Base-by-base conservation (phyloP, 2,888 invertebrate species). In the Prenolepis imparis region DNA sequence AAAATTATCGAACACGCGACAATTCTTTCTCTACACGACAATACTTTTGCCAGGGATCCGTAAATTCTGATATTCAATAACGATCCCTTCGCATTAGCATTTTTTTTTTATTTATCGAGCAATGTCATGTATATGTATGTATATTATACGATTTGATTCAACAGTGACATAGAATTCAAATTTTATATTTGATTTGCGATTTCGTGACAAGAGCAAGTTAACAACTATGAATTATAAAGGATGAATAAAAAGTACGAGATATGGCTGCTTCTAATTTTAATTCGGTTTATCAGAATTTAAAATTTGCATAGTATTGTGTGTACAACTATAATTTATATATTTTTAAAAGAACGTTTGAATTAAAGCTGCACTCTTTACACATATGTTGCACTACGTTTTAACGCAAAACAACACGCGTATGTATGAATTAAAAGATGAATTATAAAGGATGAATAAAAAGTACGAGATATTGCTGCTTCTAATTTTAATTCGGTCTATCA, bases 1-100 rank as follows among this genome's bases (percentile, higher is more conserved):
- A 55, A 59, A 83, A 88, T 86, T 85, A 82, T 82, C 82, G 64
- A 28, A 28, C 83, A 84, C 83, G 82, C 57, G 61, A 87, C 64
- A 74, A 66, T 66, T 81, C 59, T 88, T 82, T 74, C 36, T 57
- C 28, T 55, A 15, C 32, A 8, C 36, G 32, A 36, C 32, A n/a
- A 59, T 59, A 18, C n/a, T n/a, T 41, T 44, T 21, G 48, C 57
- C 5, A 78, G 32, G 41, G 44, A 11, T 59, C 41, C 12, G 11
- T 36, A 9, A 32, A 21, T 36, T 75, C 1, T 32, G 36, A n/a
- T 48, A 24, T 77, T 55, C 21, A 24, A n/a, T 67, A 68, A 68
- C n/a, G 28, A n/a, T 55, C 15, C 32, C 24, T 32, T 75, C 18
- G 2, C 39, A 39, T 48, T 12, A 11, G n/a, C 28, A 57, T 39